Conservation (phyloP, 2,797 vertebrate genomes). For the Hypotaenidia okinawae region DNA sequence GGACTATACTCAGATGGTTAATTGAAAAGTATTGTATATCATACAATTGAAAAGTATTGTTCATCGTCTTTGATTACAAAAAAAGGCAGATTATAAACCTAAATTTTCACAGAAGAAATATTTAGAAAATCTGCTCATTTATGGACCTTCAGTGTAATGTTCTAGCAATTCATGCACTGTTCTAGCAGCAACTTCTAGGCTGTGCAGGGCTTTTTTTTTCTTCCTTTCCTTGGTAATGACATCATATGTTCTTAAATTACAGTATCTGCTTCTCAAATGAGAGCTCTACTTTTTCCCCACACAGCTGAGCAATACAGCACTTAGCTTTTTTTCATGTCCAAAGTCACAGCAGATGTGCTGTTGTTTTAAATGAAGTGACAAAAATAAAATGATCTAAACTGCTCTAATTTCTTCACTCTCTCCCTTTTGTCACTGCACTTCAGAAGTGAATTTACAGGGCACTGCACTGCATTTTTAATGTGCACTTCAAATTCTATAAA, state of each 20-base stretch:
- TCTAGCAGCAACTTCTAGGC: neutral
- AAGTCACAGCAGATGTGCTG: neutral
- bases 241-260: neutral
- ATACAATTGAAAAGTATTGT: too few species aligned
- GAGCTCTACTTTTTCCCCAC: neutral
- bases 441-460: constrained; percentile 11
- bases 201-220: neutral
- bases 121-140: neutral
- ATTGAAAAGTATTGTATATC: neutral
- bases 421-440: neutral
- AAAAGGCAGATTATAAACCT: neutral
- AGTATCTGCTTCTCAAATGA: neutral
- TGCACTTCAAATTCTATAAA: neutral
- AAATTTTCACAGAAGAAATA: neutral
- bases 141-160: neutral
- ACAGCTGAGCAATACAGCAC: neutral
- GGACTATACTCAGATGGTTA: neutral
- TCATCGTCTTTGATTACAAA: neutral
- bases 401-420: constrained; percentile 4
- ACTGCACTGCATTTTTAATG: constrained; percentile 3
- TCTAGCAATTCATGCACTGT: neutral
- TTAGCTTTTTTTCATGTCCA: neutral
- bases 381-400: neutral
- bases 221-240: neutral
- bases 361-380: constrained; percentile 18